Evolutionary conservation across 2,797 vertebrate species (phyloP), one percentile per base, ranked within the genome.

Genomic region (Vireo griseus): DNA sequence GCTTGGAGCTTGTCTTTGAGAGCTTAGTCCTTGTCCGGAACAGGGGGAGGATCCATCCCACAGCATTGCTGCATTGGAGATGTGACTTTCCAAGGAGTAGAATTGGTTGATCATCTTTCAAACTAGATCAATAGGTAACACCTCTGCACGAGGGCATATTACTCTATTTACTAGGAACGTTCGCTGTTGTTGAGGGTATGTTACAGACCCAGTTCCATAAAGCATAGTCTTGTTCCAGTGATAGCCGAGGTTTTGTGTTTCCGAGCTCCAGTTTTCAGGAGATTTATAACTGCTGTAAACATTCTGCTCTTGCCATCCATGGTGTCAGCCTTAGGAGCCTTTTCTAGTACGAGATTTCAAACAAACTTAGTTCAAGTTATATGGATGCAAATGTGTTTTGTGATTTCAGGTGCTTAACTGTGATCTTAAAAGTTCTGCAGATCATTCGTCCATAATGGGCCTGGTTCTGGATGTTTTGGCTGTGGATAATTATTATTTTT

Each of bases 371-470:
- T 92, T 97, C 95, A 88, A 95, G 90, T 94, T 97, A 63, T 91
- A 61, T 95, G 96, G 95, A 94, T 97, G 95, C 95, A 96, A 71
- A 94, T 77, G 95, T 94, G 92, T 94, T 92, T 90, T 61, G 88
- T 97, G 96, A 94, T 97, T 97, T 97, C 97, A 95, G 95, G 97
- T 96, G 95, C 87, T 95, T 97, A 94, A 92, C 96, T 94, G 95
- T 97, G 94, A 88, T 95, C 96, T 95, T 42, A 82, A 83, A 90
- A 80, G 77, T 95, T 97, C 81, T 89, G 97, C 97, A 95, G 94
- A 97, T 97, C 94, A 91, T 96, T 96, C 48, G 66, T 97, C 94
- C 80, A 13, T 75, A 59, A 76, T 10, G 61, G 89, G 91, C 94
- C 95, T 55, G 91, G 58, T 96, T 79, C 91, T 84, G 96, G 86